Evolutionary conservation across 2,797 vertebrate genomes (phyloP).

Genomic region (Lemur catta): DNA sequence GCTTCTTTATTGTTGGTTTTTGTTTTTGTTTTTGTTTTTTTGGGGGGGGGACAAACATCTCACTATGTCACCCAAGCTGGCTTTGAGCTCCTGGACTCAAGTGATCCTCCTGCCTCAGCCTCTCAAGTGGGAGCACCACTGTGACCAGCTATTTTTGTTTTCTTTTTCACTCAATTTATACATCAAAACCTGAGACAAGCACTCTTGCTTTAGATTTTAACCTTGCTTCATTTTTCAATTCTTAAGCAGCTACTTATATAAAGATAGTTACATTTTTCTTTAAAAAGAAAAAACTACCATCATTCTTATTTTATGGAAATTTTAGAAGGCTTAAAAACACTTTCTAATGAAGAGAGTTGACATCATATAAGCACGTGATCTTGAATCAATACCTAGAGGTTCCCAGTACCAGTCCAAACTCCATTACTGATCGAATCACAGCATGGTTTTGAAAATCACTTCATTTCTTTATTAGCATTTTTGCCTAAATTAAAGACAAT

Average conservation of each 20-base stretch:
- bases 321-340: background rate
- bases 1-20: background rate
- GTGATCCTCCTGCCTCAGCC: background rate
- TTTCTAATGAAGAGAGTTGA: background rate
- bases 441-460: background rate
- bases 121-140: background rate
- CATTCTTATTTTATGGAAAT: background rate
- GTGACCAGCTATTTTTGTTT: background rate
- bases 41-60: background rate
- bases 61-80: background rate
- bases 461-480: slow-evolving; percentile 2
- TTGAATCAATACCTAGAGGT: background rate
- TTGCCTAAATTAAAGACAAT: slow-evolving; percentile 11
- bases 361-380: background rate
- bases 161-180: background rate
- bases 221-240: slow-evolving; percentile 20
- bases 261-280: background rate
- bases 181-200: background rate
- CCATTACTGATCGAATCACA: background rate
- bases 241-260: background rate
- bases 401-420: background rate
- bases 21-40: background rate
- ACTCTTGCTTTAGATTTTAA: background rate
- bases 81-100: background rate
- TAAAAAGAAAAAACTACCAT: background rate